phyloP scores from a whole-genome alignment of 2,113 vertebrate species.

The Uria lomvia region DNA sequence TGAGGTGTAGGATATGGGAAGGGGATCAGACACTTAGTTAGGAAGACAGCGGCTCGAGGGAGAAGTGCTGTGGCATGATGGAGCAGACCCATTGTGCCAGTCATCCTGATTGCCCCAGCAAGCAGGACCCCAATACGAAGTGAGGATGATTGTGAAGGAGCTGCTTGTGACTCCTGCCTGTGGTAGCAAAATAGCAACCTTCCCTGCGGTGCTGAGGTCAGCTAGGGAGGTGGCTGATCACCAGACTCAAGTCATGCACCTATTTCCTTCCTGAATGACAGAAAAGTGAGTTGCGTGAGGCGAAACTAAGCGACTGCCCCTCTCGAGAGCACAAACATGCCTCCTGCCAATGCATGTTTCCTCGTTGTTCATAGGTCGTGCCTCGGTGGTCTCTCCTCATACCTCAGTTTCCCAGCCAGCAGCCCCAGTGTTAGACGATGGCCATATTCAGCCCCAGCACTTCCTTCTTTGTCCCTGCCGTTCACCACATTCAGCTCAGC shows the following conservation, averaged over 20 bases:
- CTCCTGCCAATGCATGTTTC: background rate
- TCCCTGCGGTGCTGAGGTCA: background rate
- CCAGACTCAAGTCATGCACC: background rate
- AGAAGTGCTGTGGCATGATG: background rate
- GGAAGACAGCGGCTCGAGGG: background rate
- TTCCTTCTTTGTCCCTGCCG: background rate
- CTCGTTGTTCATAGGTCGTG: background rate
- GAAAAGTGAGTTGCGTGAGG: background rate
- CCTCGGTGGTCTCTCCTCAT: background rate
- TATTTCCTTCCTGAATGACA: background rate
- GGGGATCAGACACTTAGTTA: background rate
- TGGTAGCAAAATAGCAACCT: background rate
- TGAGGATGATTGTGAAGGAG: background rate
- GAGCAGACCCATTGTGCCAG: background rate
- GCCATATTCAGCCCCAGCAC: background rate
- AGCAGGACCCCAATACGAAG: background rate
- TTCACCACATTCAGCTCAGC: background rate
- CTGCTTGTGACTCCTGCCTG: background rate
- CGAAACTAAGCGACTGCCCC: accelerated
- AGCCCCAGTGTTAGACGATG: background rate
- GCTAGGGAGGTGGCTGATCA: background rate
- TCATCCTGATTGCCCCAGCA: background rate
- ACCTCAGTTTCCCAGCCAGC: background rate
- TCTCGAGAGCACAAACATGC: background rate
- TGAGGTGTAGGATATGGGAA: background rate